These are phyloP conservation scores for Trileptium ribeirensis DNA, from an alignment of 2,888 invertebrate species.

Conservation along the genomic window DNA sequence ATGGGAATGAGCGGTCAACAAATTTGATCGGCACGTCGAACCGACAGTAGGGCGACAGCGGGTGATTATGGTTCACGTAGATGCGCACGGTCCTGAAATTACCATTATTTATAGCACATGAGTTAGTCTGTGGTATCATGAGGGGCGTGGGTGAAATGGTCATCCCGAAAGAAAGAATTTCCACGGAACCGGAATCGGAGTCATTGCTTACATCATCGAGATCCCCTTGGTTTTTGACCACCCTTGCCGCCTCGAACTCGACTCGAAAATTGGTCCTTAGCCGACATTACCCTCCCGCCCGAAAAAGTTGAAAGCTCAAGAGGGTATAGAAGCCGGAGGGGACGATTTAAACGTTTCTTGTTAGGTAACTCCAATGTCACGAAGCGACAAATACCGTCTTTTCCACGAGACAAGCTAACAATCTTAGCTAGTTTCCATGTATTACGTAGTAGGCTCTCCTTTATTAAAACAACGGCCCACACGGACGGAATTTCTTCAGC, in stretches of 20 bases:
- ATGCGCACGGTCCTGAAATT: too few species aligned
- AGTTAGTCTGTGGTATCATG: too few species aligned
- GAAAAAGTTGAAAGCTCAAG: neutral
- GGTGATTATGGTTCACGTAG: neutral
- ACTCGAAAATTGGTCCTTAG: too few species aligned
- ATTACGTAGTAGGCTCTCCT: neutral
- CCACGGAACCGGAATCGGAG: neutral
- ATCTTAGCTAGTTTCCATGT: slow-evolving; percentile 9
- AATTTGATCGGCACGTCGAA: neutral
- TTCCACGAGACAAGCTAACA: neutral
- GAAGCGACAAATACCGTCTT: neutral
- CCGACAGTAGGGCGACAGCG: neutral
- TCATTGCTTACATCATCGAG: too few species aligned
- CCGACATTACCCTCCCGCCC: neutral
- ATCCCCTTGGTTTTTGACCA: too few species aligned
- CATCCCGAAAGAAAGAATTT: too few species aligned
- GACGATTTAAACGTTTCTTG: neutral
- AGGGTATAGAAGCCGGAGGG: neutral
- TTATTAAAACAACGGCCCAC: neutral
- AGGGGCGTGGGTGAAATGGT: too few species aligned
- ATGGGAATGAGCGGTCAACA: neutral
- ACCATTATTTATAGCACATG: too few species aligned
- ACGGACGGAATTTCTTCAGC: neutral
- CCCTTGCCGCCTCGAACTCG: too few species aligned
- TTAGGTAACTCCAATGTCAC: neutral